A percentile compares a stretch with the other conserved stretches of the same genome.
phyloP scores from a whole-genome alignment of 2,113 vertebrate species.

The Heteronetta atricapilla region DNA sequence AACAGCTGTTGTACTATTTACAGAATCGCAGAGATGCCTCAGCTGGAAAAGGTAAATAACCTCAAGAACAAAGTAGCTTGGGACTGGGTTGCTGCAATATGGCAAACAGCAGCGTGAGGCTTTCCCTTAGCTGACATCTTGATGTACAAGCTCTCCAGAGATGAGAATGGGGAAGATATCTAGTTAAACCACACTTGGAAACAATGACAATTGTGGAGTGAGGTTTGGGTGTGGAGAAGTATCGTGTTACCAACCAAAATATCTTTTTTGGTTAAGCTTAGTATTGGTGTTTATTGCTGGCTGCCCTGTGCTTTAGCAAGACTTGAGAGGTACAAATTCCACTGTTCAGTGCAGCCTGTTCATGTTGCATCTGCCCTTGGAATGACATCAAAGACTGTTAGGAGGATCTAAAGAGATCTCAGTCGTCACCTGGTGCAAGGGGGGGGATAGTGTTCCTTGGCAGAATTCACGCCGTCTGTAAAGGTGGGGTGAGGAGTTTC shows the following conservation, averaged over 20 bases:
- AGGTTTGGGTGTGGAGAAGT: background rate
- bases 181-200: background rate
- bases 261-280: background rate
- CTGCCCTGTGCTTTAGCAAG: background rate
- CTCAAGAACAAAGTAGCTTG: background rate
- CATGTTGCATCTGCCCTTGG: background rate
- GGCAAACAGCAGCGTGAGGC: background rate
- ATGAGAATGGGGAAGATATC: background rate
- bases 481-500: background rate
- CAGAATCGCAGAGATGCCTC: conserved; percentile 89
- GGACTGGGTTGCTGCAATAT: background rate
- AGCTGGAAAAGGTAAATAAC: conserved; percentile 74
- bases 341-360: background rate
- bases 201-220: background rate
- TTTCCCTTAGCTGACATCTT: background rate
- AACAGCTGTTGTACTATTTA: conserved; percentile 93
- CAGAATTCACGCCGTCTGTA: background rate
- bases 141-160: accelerated
- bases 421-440: background rate
- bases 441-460: background rate
- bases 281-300: background rate
- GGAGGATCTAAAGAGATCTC: background rate
- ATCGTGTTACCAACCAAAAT: background rate
- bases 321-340: background rate
- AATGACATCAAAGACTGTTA: background rate